Evolutionary conservation across 2,797 vertebrate species (phyloP).

Genomic region (Girardinus metallicus): DNA sequence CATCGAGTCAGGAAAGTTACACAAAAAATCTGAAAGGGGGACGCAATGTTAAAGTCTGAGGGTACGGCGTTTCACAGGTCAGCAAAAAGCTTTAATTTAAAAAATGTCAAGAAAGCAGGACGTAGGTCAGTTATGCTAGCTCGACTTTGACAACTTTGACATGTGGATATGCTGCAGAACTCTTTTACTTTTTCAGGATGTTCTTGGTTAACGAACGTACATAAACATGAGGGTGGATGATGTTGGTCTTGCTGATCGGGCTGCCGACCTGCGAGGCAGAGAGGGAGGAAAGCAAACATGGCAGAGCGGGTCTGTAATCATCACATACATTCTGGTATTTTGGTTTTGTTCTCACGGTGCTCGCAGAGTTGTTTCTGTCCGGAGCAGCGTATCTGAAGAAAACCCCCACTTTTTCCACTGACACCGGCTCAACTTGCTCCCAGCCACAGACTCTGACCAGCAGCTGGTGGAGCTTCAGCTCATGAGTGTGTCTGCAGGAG

Average conservation of each 20-base stretch:
- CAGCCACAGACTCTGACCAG: slow-evolving; percentile 95
- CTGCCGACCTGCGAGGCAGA: slow-evolving; percentile 89
- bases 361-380: slow-evolving; percentile 92
- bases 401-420: slow-evolving; percentile 96
- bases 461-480: slow-evolving; percentile 94
- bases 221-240: slow-evolving; percentile 98
- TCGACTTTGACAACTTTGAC: too few species aligned
- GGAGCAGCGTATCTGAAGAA: slow-evolving; percentile 96
- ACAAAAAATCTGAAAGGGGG: too few species aligned
- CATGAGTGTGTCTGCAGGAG: slow-evolving; percentile 91
- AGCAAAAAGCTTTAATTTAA: too few species aligned
- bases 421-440: slow-evolving; percentile 97
- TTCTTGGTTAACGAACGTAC: slow-evolving; percentile 65
- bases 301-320: background rate
- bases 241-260: slow-evolving; percentile 93
- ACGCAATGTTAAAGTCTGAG: too few species aligned
- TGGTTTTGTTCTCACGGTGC: slow-evolving; percentile 83
- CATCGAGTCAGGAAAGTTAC: too few species aligned
- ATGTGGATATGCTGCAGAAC: too few species aligned
- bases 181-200: background rate
- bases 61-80: too few species aligned
- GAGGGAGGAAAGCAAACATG: background rate
- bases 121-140: too few species aligned
- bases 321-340: background rate
- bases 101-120: too few species aligned